Conservation (phyloP, 2,888 invertebrate species). For the Hylaea fasciaria region DNA sequence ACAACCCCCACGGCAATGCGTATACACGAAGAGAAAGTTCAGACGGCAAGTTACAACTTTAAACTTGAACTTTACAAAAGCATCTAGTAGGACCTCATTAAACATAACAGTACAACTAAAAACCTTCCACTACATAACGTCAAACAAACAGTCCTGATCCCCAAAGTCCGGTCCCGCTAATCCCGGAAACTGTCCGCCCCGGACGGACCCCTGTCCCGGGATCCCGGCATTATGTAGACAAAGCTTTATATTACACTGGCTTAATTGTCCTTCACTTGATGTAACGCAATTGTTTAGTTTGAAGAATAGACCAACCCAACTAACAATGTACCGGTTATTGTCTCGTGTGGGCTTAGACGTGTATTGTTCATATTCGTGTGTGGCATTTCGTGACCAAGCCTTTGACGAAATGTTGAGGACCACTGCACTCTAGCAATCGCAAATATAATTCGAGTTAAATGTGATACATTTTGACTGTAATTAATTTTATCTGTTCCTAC, state of each 20-base stretch:
- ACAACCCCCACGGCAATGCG: too few relatives aligned
- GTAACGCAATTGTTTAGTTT: slow-evolving; percentile 40
- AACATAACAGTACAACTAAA: slow-evolving; percentile 20
- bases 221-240: slow-evolving; percentile 42
- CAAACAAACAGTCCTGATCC: slow-evolving; percentile 35
- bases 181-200: slow-evolving; percentile 30
- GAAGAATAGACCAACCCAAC: slow-evolving; percentile 34
- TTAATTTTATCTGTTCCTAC: too few relatives aligned
- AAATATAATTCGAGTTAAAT: too few relatives aligned
- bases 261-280: slow-evolving; percentile 43
- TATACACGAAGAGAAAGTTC: too few relatives aligned
- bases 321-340: slow-evolving; percentile 11
- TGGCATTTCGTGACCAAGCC: too few relatives aligned
- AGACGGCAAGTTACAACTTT: too few relatives aligned
- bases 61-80: neutral
- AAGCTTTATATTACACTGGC: slow-evolving; percentile 40
- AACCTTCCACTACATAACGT: slow-evolving; percentile 29
- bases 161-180: slow-evolving; percentile 29
- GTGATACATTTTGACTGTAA: too few relatives aligned
- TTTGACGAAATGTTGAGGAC: too few relatives aligned
- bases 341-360: neutral
- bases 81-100: neutral
- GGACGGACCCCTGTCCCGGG: slow-evolving; percentile 27
- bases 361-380: too few relatives aligned
- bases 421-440: too few relatives aligned